Percentiles rank a stretch among this genome's conserved stretches.
Conservation (phyloP, 2,113 vertebrate species). For the Lamprologus ornatipinnis region DNA sequence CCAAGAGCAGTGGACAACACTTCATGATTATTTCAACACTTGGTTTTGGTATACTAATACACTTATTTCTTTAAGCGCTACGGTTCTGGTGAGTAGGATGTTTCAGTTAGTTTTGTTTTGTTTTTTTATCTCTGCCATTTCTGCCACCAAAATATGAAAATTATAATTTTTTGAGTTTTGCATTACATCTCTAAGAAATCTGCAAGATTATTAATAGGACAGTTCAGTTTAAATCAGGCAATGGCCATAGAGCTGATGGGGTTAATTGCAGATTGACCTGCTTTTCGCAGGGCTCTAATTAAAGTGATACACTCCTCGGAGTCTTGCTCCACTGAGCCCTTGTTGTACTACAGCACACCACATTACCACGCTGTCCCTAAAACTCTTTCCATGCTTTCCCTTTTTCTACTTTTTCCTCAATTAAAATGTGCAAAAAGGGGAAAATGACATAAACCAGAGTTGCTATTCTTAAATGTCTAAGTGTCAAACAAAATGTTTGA, state of each 20-base stretch:
- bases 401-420: not conserved
- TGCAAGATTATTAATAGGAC: not conserved
- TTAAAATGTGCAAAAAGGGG: not conserved
- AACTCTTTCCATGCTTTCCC: not conserved
- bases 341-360: not conserved
- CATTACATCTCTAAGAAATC: not conserved
- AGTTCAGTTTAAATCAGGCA: slow-evolving; percentile 2
- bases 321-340: slow-evolving; percentile 11
- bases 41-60: not conserved
- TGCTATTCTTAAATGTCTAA: not conserved
- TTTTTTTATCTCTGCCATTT: not conserved
- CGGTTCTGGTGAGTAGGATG: not conserved
- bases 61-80: not conserved
- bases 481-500: not conserved
- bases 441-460: not conserved
- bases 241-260: slow-evolving; percentile 1
- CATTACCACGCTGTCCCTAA: not conserved
- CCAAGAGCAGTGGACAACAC: not conserved
- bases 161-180: not conserved
- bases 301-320: slow-evolving; percentile 25
- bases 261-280: slow-evolving; percentile 58
- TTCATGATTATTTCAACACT: not conserved
- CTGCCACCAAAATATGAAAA: not conserved
- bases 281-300: slow-evolving; percentile 34
- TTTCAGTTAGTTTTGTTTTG: not conserved